These are phyloP conservation scores for Myrmophylax atrothorax DNA, from an alignment of 2,113 vertebrate species.

Conservation along the genomic window DNA sequence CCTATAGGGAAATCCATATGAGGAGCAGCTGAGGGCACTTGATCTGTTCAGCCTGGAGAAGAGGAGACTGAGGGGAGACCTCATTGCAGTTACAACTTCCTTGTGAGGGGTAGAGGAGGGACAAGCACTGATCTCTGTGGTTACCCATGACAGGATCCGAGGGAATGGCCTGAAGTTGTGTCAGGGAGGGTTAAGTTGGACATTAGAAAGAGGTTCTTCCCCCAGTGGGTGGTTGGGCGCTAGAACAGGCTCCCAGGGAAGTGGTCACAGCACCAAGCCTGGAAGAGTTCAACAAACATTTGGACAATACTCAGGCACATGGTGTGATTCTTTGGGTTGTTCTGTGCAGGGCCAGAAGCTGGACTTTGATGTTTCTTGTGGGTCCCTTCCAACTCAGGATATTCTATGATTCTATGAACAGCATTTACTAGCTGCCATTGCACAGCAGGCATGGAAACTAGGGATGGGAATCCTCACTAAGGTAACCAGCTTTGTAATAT, in stretches of 20 bases:
- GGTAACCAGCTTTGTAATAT: not conserved
- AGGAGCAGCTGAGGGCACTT: not conserved
- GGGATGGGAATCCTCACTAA: not conserved
- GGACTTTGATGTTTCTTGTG: not conserved
- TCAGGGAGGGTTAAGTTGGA: not conserved
- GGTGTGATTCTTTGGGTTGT: not conserved
- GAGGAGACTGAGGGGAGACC: not conserved
- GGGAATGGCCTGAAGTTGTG: not conserved
- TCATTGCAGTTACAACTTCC: rapidly evolving
- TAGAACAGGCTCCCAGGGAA: not conserved
- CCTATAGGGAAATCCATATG: rapidly evolving
- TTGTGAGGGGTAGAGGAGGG: rapidly evolving
- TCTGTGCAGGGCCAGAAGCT: not conserved
- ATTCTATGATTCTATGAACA: not conserved
- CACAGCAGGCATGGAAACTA: not conserved
- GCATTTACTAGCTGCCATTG: not conserved
- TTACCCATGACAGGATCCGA: rapidly evolving
- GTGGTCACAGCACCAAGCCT: not conserved
- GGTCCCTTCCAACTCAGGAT: not conserved
- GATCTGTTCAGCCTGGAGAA: not conserved
- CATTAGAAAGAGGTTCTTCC: not conserved
- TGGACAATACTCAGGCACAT: not conserved
- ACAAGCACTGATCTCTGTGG: not conserved
- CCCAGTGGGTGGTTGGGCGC: not conserved
- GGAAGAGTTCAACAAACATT: not conserved